Conservation (phyloP, 2,888 invertebrate genomes). For the Sylvicola fuscatus region DNA sequence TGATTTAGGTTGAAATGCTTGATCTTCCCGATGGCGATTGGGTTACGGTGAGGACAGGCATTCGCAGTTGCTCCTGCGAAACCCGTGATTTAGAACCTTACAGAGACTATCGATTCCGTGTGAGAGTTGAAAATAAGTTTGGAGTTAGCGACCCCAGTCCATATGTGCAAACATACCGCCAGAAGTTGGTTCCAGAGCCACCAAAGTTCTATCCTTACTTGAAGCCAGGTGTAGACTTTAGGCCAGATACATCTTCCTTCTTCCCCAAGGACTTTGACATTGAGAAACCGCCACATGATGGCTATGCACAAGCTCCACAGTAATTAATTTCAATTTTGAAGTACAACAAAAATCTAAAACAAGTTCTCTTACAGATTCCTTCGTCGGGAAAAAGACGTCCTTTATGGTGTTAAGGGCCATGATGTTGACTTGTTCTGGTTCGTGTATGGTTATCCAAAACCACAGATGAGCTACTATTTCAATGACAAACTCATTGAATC, state of each 20-base stretch:
- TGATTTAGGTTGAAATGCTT: constrained; percentile 58
- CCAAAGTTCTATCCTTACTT: constrained; percentile 63
- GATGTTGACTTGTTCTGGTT: constrained; percentile 83
- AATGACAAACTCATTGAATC: constrained; percentile 63
- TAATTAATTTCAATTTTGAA: constrained; percentile 10
- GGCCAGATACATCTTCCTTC: constrained; percentile 67
- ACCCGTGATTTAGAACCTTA: constrained; percentile 78
- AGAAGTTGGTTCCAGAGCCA: constrained; percentile 56
- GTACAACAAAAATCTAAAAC: neutral
- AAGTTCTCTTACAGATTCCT: constrained; percentile 37
- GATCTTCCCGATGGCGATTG: constrained; percentile 83
- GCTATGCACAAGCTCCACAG: constrained; percentile 60
- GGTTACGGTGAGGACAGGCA: constrained; percentile 68
- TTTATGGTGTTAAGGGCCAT: constrained; percentile 84
- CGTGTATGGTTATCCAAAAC: constrained; percentile 92
- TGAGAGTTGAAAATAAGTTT: constrained; percentile 90
- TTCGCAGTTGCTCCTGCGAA: constrained; percentile 77
- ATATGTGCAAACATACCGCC: constrained; percentile 60
- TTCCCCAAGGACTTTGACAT: constrained; percentile 87
- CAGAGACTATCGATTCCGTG: constrained; percentile 86
- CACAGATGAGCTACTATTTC: constrained; percentile 76
- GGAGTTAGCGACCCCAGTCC: constrained; percentile 95
- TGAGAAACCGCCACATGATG: constrained; percentile 67
- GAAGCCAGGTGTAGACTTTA: constrained; percentile 60
- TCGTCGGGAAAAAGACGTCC: constrained; percentile 64